phyloP scores from a whole-genome alignment of 2,888 invertebrate species.

The Tetranychus piercei region DNA sequence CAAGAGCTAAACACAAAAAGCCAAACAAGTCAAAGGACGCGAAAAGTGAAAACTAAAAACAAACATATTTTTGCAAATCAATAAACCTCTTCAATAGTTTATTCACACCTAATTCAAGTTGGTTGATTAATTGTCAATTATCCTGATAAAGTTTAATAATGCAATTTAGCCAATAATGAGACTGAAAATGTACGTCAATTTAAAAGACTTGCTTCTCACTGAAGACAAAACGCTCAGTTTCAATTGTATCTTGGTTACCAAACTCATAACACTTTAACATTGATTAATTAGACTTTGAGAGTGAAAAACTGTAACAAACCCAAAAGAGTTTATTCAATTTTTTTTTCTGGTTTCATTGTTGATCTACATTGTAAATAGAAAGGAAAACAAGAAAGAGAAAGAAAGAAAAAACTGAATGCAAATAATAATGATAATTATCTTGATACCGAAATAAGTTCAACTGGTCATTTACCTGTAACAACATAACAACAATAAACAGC shows the following conservation, averaged over 20 bases:
- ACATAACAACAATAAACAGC: neutral
- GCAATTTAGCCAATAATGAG: neutral
- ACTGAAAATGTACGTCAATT: neutral
- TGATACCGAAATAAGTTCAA: neutral
- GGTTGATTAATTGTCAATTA: too few species aligned
- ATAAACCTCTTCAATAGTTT: too few species aligned
- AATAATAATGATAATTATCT: neutral
- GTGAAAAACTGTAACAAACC: neutral
- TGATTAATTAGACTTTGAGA: neutral
- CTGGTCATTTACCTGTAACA: neutral
- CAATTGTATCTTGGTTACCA: neutral
- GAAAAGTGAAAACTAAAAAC: too few species aligned
- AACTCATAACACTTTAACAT: neutral
- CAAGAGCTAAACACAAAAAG: too few species aligned
- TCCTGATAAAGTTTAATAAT: too few species aligned
- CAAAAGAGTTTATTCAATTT: too few species aligned
- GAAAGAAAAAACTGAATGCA: neutral
- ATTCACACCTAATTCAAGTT: too few species aligned
- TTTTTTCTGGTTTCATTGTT: too few species aligned
- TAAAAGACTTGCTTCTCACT: neutral
- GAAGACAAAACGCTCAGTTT: too few species aligned
- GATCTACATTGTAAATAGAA: neutral
- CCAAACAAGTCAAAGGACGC: too few species aligned
- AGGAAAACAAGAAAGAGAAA: neutral
- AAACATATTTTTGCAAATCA: too few species aligned